Evolutionary conservation across 1,140 invertebrate genomes (phyloP).

Genomic region (Sarcophaga bullata): DNA sequence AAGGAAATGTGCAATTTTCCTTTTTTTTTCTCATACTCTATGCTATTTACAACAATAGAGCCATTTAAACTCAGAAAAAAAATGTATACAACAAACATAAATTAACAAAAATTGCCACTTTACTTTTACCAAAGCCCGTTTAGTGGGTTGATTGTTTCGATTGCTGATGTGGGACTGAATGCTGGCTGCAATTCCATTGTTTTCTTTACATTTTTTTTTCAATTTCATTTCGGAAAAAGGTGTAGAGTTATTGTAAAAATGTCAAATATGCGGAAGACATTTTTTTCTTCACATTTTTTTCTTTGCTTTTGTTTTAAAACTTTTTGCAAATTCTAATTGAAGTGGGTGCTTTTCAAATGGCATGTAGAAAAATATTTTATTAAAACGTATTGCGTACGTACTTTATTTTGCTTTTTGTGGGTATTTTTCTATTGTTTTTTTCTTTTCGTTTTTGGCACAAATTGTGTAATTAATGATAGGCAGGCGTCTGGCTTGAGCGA

Average conservation of each 20-base stretch:
- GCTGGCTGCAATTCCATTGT: too few relatives aligned
- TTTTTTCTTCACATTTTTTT: slow-evolving; percentile 3
- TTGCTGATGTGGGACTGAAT: slow-evolving; percentile 29
- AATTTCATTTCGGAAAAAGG: not conserved
- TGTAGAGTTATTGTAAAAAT: slow-evolving; percentile 31
- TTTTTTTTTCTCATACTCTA: too few relatives aligned
- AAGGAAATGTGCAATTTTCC: too few relatives aligned
- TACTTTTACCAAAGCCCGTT: not conserved
- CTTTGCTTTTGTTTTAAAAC: not conserved
- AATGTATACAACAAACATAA: too few relatives aligned
- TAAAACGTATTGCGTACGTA: not conserved
- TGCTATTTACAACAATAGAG: too few relatives aligned
- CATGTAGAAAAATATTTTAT: not conserved
- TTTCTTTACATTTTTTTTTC: not conserved
- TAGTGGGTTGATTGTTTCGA: slow-evolving; percentile 26
- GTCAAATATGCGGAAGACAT: slow-evolving; percentile 33
- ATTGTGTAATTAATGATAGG: slow-evolving; percentile 36
- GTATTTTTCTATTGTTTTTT: not conserved
- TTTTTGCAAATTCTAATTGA: not conserved
- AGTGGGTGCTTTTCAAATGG: slow-evolving; percentile 36
- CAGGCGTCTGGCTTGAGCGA: slow-evolving; percentile 29
- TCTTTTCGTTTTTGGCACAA: not conserved
- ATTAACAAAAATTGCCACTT: too few relatives aligned
- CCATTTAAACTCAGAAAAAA: too few relatives aligned
- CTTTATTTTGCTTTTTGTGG: not conserved